Conservation (phyloP, 2,113 vertebrate species). For the Neolamprologus variostigma region DNA sequence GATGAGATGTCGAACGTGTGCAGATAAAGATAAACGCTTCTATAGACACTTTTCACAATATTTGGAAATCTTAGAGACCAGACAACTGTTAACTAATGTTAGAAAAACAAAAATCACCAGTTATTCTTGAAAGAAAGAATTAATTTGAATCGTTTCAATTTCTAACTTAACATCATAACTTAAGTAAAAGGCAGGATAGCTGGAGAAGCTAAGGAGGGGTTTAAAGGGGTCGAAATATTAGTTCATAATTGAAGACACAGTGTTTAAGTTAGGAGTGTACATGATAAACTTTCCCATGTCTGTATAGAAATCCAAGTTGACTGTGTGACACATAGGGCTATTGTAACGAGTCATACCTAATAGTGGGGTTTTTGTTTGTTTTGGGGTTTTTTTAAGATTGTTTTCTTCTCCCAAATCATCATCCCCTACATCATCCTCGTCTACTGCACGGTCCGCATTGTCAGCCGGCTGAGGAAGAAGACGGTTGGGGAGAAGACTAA, state of each 20-base stretch:
- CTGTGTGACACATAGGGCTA: not conserved
- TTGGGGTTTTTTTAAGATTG: not conserved
- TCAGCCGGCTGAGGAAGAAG: constrained; percentile 56
- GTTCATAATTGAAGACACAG: not conserved
- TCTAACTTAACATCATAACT: not conserved
- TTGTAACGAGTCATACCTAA: not conserved
- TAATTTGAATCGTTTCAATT: not conserved
- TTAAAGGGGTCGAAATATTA: not conserved
- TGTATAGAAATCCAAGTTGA: not conserved
- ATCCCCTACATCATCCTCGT: constrained; percentile 67
- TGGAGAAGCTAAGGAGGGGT: not conserved
- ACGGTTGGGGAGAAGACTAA: constrained; percentile 62
- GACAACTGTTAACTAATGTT: not conserved
- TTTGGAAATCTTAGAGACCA: not conserved
- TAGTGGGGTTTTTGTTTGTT: not conserved
- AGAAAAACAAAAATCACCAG: not conserved
- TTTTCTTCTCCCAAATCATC: constrained; percentile 68
- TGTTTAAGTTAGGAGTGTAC: not conserved
- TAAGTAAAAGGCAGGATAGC: not conserved
- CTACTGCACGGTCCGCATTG: constrained; percentile 60
- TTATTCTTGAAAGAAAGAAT: not conserved
- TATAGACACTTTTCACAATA: not conserved
- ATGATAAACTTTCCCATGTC: not conserved
- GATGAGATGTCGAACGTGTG: not conserved
- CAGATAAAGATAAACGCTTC: not conserved